Conservation (phyloP, 2,797 vertebrate genomes). For the Neoniphon sammara region DNA sequence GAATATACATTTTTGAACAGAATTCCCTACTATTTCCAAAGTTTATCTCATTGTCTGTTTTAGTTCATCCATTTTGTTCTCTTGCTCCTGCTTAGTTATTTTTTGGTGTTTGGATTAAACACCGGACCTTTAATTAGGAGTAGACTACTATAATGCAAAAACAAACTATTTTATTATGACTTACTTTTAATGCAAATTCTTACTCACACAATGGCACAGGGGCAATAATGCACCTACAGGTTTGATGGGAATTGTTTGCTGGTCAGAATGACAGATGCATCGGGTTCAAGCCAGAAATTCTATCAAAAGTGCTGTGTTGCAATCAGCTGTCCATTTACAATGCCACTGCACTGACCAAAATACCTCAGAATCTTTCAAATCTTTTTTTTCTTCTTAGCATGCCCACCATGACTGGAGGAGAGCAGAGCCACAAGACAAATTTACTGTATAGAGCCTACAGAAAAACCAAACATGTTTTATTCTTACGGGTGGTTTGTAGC, state of each 20-base stretch:
- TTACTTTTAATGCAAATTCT: constrained; percentile 5
- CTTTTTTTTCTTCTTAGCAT: constrained; percentile 21
- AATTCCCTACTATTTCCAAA: constrained; percentile 2
- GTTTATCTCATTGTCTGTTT: constrained; percentile 9
- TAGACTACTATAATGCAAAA: background rate
- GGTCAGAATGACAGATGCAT: constrained; percentile 8
- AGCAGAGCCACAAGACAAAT: constrained; percentile 40
- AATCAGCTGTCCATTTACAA: constrained; percentile 39
- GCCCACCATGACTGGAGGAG: constrained; percentile 46
- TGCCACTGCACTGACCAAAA: constrained; percentile 2
- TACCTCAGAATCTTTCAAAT: too few species aligned
- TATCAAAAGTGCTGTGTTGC: constrained; percentile 35
- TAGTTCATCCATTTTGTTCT: constrained; percentile 4
- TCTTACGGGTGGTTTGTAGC: constrained; percentile 67
- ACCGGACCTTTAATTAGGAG: background rate
- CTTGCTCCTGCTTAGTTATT: too few species aligned
- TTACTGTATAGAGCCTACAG: constrained; percentile 44
- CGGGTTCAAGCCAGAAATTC: constrained; percentile 6
- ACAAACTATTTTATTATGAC: constrained; percentile 12
- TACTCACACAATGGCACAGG: background rate
- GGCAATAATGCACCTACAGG: background rate
- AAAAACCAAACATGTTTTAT: constrained; percentile 68
- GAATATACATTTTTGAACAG: too few species aligned
- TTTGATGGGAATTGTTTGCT: constrained; percentile 13
- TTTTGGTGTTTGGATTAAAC: background rate